These are phyloP conservation scores for Chlorodrepanis virens DNA, from an alignment of 2,113 vertebrate genomes.

Conservation along the genomic window DNA sequence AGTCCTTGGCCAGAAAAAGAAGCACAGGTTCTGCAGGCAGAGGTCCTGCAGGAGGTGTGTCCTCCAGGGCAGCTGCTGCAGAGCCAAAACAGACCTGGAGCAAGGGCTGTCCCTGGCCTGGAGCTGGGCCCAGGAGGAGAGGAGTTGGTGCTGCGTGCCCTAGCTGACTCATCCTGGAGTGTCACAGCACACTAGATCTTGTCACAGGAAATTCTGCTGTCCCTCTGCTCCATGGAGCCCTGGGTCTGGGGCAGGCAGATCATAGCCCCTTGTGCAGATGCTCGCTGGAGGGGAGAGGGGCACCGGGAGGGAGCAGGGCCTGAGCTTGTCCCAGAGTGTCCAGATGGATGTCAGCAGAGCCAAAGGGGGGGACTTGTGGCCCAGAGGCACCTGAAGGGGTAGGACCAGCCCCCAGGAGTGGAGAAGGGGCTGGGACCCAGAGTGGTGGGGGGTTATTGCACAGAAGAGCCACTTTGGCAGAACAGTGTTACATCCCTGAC, in stretches of 20 bases:
- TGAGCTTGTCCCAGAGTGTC: not conserved
- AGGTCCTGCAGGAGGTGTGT: not conserved
- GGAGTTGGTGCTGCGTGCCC: not conserved
- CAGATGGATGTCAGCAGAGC: not conserved
- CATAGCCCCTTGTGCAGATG: not conserved
- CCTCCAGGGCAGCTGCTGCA: not conserved
- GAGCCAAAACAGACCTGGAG: not conserved
- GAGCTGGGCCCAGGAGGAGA: not conserved
- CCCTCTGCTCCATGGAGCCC: not conserved
- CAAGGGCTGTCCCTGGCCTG: not conserved
- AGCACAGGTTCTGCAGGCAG: not conserved
- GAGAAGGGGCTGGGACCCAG: not conserved
- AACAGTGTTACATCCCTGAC: fast-evolving
- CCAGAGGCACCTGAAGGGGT: not conserved
- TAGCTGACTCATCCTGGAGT: not conserved
- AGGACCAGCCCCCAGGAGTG: fast-evolving
- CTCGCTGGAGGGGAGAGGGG: not conserved
- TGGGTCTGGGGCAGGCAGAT: fast-evolving
- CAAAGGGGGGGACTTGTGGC: fast-evolving
- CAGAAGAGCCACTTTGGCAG: not conserved
- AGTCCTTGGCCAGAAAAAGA: not conserved
- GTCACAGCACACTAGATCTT: not conserved
- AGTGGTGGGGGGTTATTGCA: fast-evolving
- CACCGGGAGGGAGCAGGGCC: not conserved
- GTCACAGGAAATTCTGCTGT: not conserved